These are phyloP conservation scores for Synanthedon myopaeformis DNA, from an alignment of 2,888 invertebrate species.

Conservation along the genomic window DNA sequence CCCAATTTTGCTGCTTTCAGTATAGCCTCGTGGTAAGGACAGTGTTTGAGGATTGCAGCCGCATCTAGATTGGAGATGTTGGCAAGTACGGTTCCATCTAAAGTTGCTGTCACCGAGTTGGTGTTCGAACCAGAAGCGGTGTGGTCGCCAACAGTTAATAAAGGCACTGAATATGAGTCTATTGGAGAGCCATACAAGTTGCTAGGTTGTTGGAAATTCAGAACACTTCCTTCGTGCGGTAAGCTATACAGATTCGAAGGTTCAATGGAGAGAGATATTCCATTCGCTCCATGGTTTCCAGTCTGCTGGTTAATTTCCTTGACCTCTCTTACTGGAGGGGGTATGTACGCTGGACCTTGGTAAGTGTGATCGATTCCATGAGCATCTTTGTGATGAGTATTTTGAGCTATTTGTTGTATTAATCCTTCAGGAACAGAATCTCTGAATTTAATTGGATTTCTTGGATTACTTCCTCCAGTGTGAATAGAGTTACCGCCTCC, in stretches of 20 bases:
- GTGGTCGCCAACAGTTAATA: conserved; percentile 61
- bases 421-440: conserved; percentile 80
- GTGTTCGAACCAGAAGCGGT: conserved; percentile 55
- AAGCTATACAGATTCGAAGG: conserved; percentile 65
- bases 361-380: conserved; percentile 66
- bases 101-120: conserved; percentile 42
- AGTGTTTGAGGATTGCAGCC: conserved; percentile 61
- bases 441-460: conserved; percentile 77
- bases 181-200: conserved; percentile 53
- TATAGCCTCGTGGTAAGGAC: conserved; percentile 65
- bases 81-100: conserved; percentile 49
- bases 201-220: conserved; percentile 59
- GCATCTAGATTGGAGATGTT: conserved; percentile 52
- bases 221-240: conserved; percentile 54
- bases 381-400: conserved; percentile 72
- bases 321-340: conserved; percentile 73
- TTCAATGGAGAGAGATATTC: conserved; percentile 53
- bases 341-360: conserved; percentile 69
- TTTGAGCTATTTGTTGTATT: conserved; percentile 74
- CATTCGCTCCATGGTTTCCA: conserved; percentile 28
- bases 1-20: conserved; percentile 51
- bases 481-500: conserved; percentile 38
- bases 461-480: conserved; percentile 55
- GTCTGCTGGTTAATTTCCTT: conserved; percentile 51
- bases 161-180: conserved; percentile 64